Evolutionary conservation across 1,140 invertebrate genomes (phyloP), one percentile per base, ranked within the genome.

Genomic region (Drosophila asahinai): DNA sequence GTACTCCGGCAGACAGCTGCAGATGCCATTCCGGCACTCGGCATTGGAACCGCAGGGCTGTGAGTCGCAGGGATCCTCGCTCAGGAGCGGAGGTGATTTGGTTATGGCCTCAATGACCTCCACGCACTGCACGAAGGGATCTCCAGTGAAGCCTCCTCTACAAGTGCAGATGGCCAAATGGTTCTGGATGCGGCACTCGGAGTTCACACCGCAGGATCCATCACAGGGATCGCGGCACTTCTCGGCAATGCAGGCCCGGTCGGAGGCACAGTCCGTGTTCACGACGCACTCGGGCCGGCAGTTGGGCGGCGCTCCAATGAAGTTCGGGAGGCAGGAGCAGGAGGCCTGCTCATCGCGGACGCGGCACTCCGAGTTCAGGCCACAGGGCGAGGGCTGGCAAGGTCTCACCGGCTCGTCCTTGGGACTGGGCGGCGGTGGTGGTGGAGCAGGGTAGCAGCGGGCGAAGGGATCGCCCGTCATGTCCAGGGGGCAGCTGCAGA

Each of bases 31-130:
- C 93, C 95, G 94, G 92, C 96, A 96, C 89, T 96, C 81, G 38
- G 97, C 96, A 93, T 97, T 97, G 1, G 96, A 94, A 45, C 97
- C 97, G 91, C 97, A 97, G n/a, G 96, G 96, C 17, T 96, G 96
- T 60, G 96, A 95, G 75, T 94, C 94, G 81, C 96, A 97, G 48
- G 97, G 96, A 81, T 95, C 93, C 36, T 81, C 73, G n/a, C 87
- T 78, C 63, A 93, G 90, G 60, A 93, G 91, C 63, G 94, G 91
- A 93, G 94, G 70, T 30, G 86, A 91, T n/a, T 94, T 94, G 14
- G 95, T 95, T 76, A 95, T 93, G 45, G 94, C 94, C 76, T 94
- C 95, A 27, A 95, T 94, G 27, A 94, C 93, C 92, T 95, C 82
- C 4, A 83, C 71, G 19, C 92, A 98, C 81, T 96, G 96, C 15